Conservation (phyloP, 2,797 vertebrate species). For the Chaenodraco wilsoni region DNA sequence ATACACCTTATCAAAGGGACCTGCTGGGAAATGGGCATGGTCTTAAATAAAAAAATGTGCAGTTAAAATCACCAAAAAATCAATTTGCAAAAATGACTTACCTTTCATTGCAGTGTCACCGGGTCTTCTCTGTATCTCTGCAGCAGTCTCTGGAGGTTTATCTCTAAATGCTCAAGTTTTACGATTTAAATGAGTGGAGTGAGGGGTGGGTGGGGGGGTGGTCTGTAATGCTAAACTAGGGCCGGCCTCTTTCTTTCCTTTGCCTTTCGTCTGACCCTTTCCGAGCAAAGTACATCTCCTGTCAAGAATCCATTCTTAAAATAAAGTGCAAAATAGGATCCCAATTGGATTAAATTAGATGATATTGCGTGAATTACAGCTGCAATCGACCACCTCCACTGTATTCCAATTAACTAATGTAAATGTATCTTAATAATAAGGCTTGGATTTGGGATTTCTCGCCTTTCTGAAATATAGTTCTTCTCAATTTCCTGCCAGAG, state of each 20-base stretch:
- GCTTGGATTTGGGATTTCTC: neutral
- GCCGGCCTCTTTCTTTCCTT: conserved; percentile 55
- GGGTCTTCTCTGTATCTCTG: conserved; percentile 1
- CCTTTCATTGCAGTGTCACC: conserved; percentile 69
- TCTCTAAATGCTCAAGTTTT: conserved; percentile 63
- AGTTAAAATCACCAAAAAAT: neutral
- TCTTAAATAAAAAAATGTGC: no score
- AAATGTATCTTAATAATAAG: neutral
- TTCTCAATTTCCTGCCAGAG: neutral
- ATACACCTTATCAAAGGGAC: neutral
- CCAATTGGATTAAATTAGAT: neutral
- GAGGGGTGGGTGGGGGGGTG: conserved; percentile 66
- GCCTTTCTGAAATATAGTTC: neutral
- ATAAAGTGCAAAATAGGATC: conserved; percentile 32
- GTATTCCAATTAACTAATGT: neutral
- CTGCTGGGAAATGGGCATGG: no score
- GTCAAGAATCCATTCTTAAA: conserved; percentile 29
- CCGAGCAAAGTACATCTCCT: conserved; percentile 62
- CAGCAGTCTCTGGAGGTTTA: conserved; percentile 37
- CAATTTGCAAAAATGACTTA: conserved; percentile 35
- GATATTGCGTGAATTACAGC: neutral
- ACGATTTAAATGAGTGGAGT: conserved; percentile 66
- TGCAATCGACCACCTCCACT: neutral
- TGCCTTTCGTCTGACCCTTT: conserved; percentile 24
- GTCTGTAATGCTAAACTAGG: conserved; percentile 71